These are phyloP conservation scores for Tokudaia muenninki DNA, from an alignment of 2,797 vertebrate genomes.

Conservation along the genomic window DNA sequence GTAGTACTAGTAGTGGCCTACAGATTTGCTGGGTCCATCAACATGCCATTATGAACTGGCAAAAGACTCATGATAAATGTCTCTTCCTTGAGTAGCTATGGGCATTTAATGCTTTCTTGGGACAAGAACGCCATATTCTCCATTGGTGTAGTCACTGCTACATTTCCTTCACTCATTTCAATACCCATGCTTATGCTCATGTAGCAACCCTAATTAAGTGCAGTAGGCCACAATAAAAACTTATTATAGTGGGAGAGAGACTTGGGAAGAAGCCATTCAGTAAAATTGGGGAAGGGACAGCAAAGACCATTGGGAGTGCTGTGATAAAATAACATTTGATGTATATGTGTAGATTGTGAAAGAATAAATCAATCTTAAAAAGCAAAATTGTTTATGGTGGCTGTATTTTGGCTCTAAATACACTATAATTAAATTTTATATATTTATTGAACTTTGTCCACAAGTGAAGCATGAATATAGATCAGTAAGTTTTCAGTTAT, in stretches of 20 bases:
- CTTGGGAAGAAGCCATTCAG: background rate
- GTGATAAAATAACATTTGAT: background rate
- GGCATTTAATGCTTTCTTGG: background rate
- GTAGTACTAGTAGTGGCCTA: background rate
- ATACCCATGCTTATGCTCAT: background rate
- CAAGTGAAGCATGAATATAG: background rate
- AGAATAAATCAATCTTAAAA: background rate
- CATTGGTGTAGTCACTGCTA: background rate
- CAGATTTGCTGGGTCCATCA: background rate
- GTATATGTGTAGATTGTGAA: background rate
- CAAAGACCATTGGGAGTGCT: background rate
- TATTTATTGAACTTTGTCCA: conserved; percentile 23
- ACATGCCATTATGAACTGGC: background rate
- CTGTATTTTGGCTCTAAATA: conserved; percentile 7
- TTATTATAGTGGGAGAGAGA: background rate
- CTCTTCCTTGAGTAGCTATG: background rate
- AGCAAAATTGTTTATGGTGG: background rate
- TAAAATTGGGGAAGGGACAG: background rate
- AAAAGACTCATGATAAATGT: too few relatives aligned
- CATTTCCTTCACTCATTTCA: background rate
- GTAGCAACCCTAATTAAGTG: background rate
- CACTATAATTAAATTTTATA: conserved; percentile 35
- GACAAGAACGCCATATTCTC: background rate
- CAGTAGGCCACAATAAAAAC: background rate
- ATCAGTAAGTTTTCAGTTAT: conserved; percentile 5